Evolutionary conservation across 2,797 vertebrate species (phyloP).

Genomic region (Sorex maritimensis): DNA sequence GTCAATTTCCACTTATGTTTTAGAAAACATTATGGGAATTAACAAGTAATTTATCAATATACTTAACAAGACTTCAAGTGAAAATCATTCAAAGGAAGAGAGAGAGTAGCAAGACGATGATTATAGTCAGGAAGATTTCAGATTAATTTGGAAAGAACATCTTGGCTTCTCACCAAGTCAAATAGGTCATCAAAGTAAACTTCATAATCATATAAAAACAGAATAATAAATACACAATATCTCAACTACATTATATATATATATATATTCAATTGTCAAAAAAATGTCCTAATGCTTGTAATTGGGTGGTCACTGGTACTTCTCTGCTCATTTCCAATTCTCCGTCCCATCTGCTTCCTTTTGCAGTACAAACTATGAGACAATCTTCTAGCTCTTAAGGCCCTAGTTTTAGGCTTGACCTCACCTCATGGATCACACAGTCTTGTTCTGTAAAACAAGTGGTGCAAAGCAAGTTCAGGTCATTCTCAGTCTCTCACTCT

Average conservation of each 20-base stretch:
- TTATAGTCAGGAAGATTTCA: not conserved
- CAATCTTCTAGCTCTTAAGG: not conserved
- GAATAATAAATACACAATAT: not conserved
- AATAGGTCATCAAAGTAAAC: slow-evolving; percentile 41
- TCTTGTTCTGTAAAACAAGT: not conserved
- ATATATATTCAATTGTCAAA: not conserved
- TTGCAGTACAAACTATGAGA: not conserved
- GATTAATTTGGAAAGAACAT: not conserved
- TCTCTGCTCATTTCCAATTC: not conserved
- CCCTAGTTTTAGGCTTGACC: not conserved
- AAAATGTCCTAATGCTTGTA: not conserved
- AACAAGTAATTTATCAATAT: slow-evolving; percentile 50
- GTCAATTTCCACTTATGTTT: slow-evolving; percentile 38
- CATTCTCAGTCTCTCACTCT: too few species aligned
- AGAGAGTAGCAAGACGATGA: not conserved
- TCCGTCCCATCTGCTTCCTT: not conserved
- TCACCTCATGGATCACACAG: not conserved
- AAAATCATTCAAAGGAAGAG: slow-evolving; percentile 34
- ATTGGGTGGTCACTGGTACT: not conserved
- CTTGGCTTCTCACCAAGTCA: not conserved
- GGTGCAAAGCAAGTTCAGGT: not conserved
- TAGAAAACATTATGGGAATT: slow-evolving; percentile 53
- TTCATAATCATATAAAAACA: not conserved
- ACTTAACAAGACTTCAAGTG: slow-evolving; percentile 36
- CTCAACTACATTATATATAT: not conserved